Evolutionary conservation across 1,140 invertebrate genomes (phyloP).

Genomic region (Pachypsylla venusta): DNA sequence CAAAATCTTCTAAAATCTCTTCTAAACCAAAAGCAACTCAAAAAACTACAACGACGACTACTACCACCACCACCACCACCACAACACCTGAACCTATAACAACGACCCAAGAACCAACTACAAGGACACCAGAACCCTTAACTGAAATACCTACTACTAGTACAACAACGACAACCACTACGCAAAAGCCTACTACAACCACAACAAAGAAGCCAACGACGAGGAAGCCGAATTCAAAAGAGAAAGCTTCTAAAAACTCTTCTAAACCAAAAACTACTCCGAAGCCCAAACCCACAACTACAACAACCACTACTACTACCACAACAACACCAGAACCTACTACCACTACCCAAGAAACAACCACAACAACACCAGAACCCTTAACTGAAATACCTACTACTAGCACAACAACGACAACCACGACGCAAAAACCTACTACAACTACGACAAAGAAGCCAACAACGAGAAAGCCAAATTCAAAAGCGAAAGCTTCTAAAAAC

Average conservation of each 20-base stretch:
- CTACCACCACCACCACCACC: background rate
- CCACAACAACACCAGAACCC: background rate
- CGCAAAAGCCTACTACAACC: slow-evolving; percentile 17
- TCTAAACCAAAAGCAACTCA: background rate
- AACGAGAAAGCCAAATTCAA: background rate
- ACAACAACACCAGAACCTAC: background rate
- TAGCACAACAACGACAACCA: slow-evolving; percentile 7
- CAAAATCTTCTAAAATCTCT: too few species aligned
- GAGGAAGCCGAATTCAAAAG: background rate
- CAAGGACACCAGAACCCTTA: background rate
- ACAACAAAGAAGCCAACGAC: slow-evolving; percentile 18
- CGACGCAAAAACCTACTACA: slow-evolving; percentile 17
- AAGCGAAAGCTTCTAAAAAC: background rate
- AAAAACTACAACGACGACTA: background rate
- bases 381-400: background rate
- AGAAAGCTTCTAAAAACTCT: background rate
- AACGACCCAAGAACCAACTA: background rate
- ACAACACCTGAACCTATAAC: slow-evolving; percentile 2
- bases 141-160: background rate
- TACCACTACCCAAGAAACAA: background rate
- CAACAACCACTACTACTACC: background rate
- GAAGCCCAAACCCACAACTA: background rate
- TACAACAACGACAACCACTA: slow-evolving; percentile 10
- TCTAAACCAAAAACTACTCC: slow-evolving; percentile 12
- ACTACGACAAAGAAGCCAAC: slow-evolving; percentile 18